Evolutionary conservation across 1,140 invertebrate genomes (phyloP), one percentile per base, ranked within the genome.

Genomic region (Brachionus asplanchnoidis): DNA sequence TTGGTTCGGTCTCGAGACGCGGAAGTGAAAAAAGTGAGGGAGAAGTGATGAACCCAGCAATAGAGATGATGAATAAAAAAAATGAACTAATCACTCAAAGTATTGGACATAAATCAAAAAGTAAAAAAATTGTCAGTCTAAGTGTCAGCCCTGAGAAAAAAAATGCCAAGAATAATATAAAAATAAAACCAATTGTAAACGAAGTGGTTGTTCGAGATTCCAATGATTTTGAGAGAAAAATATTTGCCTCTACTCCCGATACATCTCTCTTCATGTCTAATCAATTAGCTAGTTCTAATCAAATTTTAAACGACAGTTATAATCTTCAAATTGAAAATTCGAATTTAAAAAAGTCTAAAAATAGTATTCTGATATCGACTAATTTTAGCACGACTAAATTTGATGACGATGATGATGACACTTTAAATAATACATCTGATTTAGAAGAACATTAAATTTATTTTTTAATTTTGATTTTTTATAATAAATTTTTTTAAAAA

Each of bases 191-290:
- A 1, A 46, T 82, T 20, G 20, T 36, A 8, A 82, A 82, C 60
- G 53, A 82, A 68, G 20, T 23, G 4, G 6, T 65, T 6, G 79
- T 82, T 12, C 17, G 53, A 65, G 79, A 82, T 65, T 82, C 79
- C 23, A 82, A 82, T 68, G 79, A 82, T 65, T 82, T 82, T 26
- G 79, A 82, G 40, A 8, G 79, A 65, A 82, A 82, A 82, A 82
- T 82, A 65, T 26, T 44, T n/a, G 28, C 79, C 14, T 82, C 79
- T 20, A 82, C 79, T 32, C 79, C 79, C 2, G 79, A 82, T 46
- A 82, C 79, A 68, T 82, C 79, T 68, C 12, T 82, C 1, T 77
- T 77, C 17, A 14, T 77, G 9, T 77, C 73, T 20, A 77, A 77
- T 77, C 42, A 77, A 50, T 17, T 36, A 6, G 20, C 26, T 14